Evolutionary conservation across 1,140 invertebrate genomes (phyloP), one percentile per base, ranked within the genome.

Genomic region (Sipha flava): DNA sequence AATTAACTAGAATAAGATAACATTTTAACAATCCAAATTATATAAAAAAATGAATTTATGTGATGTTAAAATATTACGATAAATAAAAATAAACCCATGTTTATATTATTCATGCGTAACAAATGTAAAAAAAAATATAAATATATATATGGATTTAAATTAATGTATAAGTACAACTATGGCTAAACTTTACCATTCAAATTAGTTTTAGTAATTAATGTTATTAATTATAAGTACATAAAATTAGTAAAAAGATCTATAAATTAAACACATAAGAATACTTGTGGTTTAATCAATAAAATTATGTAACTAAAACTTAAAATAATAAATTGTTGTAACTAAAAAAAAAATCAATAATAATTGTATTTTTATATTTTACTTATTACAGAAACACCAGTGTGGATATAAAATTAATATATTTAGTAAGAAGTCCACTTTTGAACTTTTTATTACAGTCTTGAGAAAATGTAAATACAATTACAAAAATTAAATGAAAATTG

Each of bases 1-100:
- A 75, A 73, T 34, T 54, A 75, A 77, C 29, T 77, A 57, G 29
- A 59, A 77, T 29, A 75, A 75, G 29, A 75, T 75, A 77, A 77
- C 73, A 59, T 77, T 57, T 77, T 77, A 77, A 77, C 73, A 77
- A 75, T 59, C 21, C 73, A 43, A 57, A 77, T 75, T 10, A 52
- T 57, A 14, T 70, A 77, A 52, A 77, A 59, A 37, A 40, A 52
- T 52, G n/a, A 52, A 34, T 23, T 73, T 77, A 43, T 77, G 73
- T 77, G 73, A 77, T 77, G 73, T 77, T 77, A 59, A 75, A 54
- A 54, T 16, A 73, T 72, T 72, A 34, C 21, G 16, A 73, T 73
- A 73, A 57, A 40, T 57, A 59, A 57, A 77, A 77, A 40, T 57
- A 40, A 14, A 77, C 73, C 73, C 73, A 59, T 0, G 14, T 5